Evolutionary conservation across 1,140 invertebrate genomes (phyloP).

Genomic region (Stegodyphus dumicola): DNA sequence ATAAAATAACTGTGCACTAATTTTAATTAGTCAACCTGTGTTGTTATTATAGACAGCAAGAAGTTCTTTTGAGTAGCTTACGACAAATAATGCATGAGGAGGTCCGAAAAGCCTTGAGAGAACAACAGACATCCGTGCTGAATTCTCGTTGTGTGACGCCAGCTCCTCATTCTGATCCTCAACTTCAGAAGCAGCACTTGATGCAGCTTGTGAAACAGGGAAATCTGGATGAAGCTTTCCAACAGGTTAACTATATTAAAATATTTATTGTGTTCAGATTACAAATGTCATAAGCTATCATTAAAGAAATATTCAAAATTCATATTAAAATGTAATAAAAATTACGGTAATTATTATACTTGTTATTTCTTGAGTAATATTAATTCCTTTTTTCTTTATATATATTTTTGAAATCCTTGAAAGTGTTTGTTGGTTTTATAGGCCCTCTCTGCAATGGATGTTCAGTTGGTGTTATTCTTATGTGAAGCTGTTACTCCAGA

Average conservation of each 20-base stretch:
- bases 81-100: slow-evolving; percentile 68
- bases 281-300: too few species aligned
- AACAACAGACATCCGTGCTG: slow-evolving; percentile 70
- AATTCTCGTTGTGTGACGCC: slow-evolving; percentile 65
- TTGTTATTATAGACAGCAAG: slow-evolving; percentile 62
- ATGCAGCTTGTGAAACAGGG: slow-evolving; percentile 79
- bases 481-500: slow-evolving; percentile 83
- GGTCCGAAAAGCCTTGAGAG: slow-evolving; percentile 73
- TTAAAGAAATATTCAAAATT: too few species aligned
- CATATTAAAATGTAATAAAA: too few species aligned
- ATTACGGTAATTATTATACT: too few species aligned
- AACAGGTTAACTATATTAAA: slow-evolving; percentile 69
- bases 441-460: slow-evolving; percentile 86
- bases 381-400: background rate
- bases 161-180: slow-evolving; percentile 63
- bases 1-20: too few species aligned
- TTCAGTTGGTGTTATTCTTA: slow-evolving; percentile 83
- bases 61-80: slow-evolving; percentile 16
- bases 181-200: slow-evolving; percentile 76
- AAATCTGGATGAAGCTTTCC: slow-evolving; percentile 86
- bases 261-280: too few species aligned
- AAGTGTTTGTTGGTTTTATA: slow-evolving; percentile 67
- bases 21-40: background rate
- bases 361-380: background rate
- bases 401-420: background rate